These are phyloP conservation scores for Dyspetes luteomarginatus DNA, from an alignment of 2,888 invertebrate genomes.

Conservation along the genomic window DNA sequence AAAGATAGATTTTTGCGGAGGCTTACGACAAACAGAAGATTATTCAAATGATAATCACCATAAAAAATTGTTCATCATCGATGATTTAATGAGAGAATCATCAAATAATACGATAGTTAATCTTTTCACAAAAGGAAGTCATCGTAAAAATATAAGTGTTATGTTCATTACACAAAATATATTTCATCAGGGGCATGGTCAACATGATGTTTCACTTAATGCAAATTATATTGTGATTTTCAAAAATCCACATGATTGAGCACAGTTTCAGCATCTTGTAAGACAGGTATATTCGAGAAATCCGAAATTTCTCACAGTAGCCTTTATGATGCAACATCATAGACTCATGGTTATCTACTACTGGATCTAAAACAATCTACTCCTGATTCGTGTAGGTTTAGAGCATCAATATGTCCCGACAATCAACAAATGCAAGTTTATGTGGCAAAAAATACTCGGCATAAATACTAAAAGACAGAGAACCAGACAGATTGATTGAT, in stretches of 20 bases:
- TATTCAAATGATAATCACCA: slow-evolving; percentile 19
- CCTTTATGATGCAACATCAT: slow-evolving; percentile 28
- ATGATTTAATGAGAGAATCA: slow-evolving; percentile 34
- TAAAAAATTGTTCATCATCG: slow-evolving; percentile 30
- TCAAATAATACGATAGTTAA: slow-evolving; percentile 20
- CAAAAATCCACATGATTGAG: too few species aligned
- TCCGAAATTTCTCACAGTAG: slow-evolving; percentile 61
- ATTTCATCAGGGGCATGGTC: slow-evolving; percentile 37
- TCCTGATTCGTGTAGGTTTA: slow-evolving; percentile 20
- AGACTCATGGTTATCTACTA: background rate
- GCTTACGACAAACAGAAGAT: too few species aligned
- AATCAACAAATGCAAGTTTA: slow-evolving; percentile 23
- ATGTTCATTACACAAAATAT: slow-evolving; percentile 39
- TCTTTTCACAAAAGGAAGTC: too few species aligned
- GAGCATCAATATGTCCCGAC: slow-evolving; percentile 30
- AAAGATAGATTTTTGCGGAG: too few species aligned
- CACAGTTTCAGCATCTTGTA: slow-evolving; percentile 55
- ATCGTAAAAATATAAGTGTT: slow-evolving; percentile 62
- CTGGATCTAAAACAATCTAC: slow-evolving; percentile 27
- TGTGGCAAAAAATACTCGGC: background rate
- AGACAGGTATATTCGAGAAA: slow-evolving; percentile 60
- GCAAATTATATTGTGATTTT: too few species aligned
- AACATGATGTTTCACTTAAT: slow-evolving; percentile 59
- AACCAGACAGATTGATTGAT: background rate
- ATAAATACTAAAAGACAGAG: background rate